Evolutionary conservation across 2,797 vertebrate species (phyloP), one percentile per base, ranked within the genome.

Genomic region (Pelodytes ibericus): DNA sequence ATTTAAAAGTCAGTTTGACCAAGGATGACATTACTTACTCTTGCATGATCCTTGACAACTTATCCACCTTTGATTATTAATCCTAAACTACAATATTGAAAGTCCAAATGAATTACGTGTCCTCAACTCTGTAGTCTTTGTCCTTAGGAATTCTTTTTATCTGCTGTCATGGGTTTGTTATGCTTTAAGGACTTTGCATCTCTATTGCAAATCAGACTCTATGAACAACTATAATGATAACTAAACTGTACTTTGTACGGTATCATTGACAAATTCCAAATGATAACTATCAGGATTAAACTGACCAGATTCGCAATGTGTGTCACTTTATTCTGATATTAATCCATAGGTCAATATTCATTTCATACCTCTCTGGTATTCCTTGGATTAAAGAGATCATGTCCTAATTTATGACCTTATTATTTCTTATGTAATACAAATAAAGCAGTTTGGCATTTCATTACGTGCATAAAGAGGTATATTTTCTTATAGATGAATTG

Each of bases 111-210:
- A 36, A 36, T 36, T 5, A 36, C 72, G 78, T 92, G 88, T 89
- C 87, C 80, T 57, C 67, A 27, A 24, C 49, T 68, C 41, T 44
- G 66, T 64, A 88, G 89, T 87, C 91, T 91, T 92, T 92, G 90
- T 71, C 82, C 89, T 75, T 81, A 25, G 18, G 74, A 63, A n/a
- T n/a, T n/a, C n/a, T n/a, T 65, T 71, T 44, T 63, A 47, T 30
- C 3, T 75, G 73, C 62, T 66, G 16, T 66, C 26, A 73, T 65
- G 88, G 84, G 90, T 87, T 90, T 90, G 89, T 61, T 69, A 62
- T 64, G 79, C 76, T 81, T 2, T 64, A 69, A 79, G 74, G 67
- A 77, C 75, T 77, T 77, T 77, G 67, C 39, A 76, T 87, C 72
- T 84, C 18, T 53, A 3, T 41, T 57, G 58, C 68, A 69, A 27